Evolutionary conservation across 2,888 invertebrate genomes (phyloP), one percentile per base, ranked within the genome.

Genomic region (Stenurella melanura): DNA sequence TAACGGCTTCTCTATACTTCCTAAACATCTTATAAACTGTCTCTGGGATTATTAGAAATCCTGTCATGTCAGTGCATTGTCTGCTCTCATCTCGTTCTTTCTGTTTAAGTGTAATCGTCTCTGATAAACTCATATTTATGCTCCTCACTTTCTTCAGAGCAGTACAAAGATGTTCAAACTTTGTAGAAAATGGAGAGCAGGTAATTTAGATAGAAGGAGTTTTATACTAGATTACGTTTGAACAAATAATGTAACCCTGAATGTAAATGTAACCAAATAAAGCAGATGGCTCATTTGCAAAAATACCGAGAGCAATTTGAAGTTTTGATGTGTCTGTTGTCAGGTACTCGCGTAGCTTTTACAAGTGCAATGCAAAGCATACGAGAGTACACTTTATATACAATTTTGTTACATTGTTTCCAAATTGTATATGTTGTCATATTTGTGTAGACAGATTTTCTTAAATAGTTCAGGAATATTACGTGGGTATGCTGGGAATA

Each of bases 171-270:
- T 54, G 74, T 70, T 74, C 30, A 74, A 66, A 77, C 67, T 76
- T 69, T 74, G 54, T 70, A 58, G 63, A 54, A 67, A 74, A 71
- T 67, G 38, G 69, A 56, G 30, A 74, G 70, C 71, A 77, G 73
- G 77, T 77, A 71, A 77, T 77, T 77, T 74, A 77, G 77, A 77
- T 74, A 77, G 34, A 66, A 74, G 42, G 42, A 76, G 30, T 70
- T 74, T 77, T 38, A 74, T 67, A 74, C 77, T 74, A 77, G 77
- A 71, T 77, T 74, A 77, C 66, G 64, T 77, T 54, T 15, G 66
- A 34, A 58, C 69, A 70, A 74, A 74, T 69, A 63, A 58, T 30
- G 9, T 30, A 61, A 66, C 73, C 63, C 42, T 54, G 38, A 15
- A 57, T 42, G 69, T 64, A 18, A 26, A 60, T 26, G 66, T 66